Conservation (phyloP, 2,113 vertebrate species). For the Illadopsis cleaveri region DNA sequence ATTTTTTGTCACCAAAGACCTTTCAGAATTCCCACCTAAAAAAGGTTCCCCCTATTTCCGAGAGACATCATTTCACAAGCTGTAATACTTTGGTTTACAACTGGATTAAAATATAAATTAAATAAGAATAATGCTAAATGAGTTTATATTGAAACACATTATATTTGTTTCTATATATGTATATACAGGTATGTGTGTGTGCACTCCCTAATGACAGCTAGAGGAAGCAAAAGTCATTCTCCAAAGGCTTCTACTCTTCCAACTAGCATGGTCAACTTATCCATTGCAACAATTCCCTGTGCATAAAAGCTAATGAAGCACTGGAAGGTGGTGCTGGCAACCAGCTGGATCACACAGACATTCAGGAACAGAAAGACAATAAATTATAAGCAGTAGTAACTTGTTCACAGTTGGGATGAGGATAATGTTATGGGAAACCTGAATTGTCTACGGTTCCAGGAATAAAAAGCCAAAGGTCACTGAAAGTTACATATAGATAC, state of each 20-base stretch:
- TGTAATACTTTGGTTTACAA: conserved; percentile 62
- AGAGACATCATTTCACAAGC: conserved; percentile 3
- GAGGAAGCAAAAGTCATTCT: conserved; percentile 49
- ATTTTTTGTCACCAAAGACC: neutral
- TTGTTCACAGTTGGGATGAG: conserved; percentile 65
- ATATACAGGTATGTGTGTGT: conserved; percentile 61
- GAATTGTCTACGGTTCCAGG: conserved; percentile 38
- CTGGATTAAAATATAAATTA: conserved; percentile 62
- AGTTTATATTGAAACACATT: conserved; percentile 40
- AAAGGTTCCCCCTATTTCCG: neutral
- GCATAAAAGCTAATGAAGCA: conserved; percentile 61
- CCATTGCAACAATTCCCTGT: conserved; percentile 64
- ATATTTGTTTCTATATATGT: conserved; percentile 18
- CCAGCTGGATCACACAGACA: neutral
- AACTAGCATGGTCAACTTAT: conserved; percentile 13
- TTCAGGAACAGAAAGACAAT: conserved; percentile 48
- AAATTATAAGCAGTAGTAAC: conserved; percentile 65
- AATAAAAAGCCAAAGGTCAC: conserved; percentile 26
- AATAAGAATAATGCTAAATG: conserved; percentile 56
- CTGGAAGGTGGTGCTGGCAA: conserved; percentile 40
- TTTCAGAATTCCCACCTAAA: neutral
- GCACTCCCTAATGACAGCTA: conserved; percentile 47
- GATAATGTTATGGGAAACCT: conserved; percentile 47
- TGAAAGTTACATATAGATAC: neutral
- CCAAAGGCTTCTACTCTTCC: conserved; percentile 41